Percentiles rank a stretch among this genome's conserved stretches.
Evolutionary conservation across 2,888 invertebrate species (phyloP).

Genomic region (Chrysotoxum bicinctum): DNA sequence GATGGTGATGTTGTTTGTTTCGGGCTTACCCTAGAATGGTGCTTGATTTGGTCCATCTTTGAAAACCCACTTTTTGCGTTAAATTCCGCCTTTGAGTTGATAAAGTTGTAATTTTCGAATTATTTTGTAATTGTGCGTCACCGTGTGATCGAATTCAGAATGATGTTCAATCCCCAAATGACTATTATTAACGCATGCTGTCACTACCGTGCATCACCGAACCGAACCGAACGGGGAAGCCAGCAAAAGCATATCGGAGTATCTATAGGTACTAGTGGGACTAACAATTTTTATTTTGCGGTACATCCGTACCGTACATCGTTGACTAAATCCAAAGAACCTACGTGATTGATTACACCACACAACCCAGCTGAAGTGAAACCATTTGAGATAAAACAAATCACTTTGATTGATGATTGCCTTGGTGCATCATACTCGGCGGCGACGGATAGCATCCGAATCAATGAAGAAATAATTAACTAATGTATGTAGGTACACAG

Average conservation of each 20-base stretch:
- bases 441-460: conserved; percentile 51
- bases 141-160: no score
- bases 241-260: conserved; percentile 49
- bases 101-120: no score
- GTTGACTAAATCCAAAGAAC: conserved; percentile 70
- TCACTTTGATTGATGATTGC: conserved; percentile 81
- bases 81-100: no score
- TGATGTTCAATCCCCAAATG: neutral
- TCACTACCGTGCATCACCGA: conserved; percentile 18
- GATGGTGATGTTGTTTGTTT: no score
- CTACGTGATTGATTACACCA: conserved; percentile 72
- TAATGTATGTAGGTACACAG: conserved; percentile 54
- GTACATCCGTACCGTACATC: conserved; percentile 23
- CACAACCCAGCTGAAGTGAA: conserved; percentile 61
- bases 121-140: no score
- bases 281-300: conserved; percentile 59
- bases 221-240: neutral
- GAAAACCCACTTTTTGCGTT: no score
- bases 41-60: no score
- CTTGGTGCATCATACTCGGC: conserved; percentile 56
- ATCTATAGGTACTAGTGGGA: neutral
- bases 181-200: neutral
- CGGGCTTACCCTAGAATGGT: no score
- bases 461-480: conserved; percentile 72
- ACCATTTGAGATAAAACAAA: conserved; percentile 76